Evolutionary conservation across 2,888 invertebrate species (phyloP).

Genomic region (Anticlea derivata): DNA sequence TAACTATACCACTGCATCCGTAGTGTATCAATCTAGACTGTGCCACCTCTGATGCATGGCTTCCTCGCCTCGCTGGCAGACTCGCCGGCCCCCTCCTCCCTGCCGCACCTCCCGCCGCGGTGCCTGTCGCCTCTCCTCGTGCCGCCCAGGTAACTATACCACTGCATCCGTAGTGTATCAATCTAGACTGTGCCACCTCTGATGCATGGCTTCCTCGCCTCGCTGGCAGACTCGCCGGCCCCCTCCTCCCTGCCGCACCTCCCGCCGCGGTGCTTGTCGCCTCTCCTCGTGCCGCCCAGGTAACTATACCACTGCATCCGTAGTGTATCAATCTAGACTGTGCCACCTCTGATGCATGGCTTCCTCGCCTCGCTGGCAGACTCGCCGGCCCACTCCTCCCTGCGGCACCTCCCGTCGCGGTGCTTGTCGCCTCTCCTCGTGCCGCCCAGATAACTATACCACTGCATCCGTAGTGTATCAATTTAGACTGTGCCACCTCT

Average conservation of each 20-base stretch:
- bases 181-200: too few relatives aligned
- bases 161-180: too few relatives aligned
- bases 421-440: constrained; percentile 91
- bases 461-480: too few relatives aligned
- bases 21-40: too few relatives aligned
- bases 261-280: constrained; percentile 88
- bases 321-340: too few relatives aligned
- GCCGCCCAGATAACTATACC: constrained; percentile 84
- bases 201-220: constrained; percentile 84
- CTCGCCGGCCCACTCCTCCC: constrained; percentile 74
- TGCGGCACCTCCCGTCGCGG: constrained; percentile 76
- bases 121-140: constrained; percentile 91
- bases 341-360: constrained; percentile 60
- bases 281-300: constrained; percentile 90
- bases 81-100: constrained; percentile 74
- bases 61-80: constrained; percentile 87
- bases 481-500: too few relatives aligned
- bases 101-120: constrained; percentile 76
- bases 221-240: constrained; percentile 81
- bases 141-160: constrained; percentile 84
- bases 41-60: constrained; percentile 60
- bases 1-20: constrained; percentile 40
- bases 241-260: constrained; percentile 72
- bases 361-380: constrained; percentile 87
- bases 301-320: constrained; percentile 40